Evolutionary conservation across 2,797 vertebrate species (phyloP).

Genomic region (Podarcis siculus): DNA sequence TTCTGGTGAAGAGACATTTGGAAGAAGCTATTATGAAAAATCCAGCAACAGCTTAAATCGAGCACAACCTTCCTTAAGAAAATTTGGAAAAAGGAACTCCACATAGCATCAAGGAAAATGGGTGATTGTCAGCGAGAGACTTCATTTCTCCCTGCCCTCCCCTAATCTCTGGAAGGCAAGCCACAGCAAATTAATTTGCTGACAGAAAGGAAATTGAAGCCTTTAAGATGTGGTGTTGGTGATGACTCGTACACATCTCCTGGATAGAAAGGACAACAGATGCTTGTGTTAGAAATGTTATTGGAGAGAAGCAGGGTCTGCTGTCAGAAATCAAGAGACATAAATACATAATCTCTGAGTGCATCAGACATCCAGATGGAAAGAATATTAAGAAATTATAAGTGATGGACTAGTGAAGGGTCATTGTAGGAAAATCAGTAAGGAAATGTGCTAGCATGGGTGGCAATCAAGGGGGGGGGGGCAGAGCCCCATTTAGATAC

Average conservation of each 20-base stretch:
- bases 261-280: neutral
- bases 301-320: neutral
- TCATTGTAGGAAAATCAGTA: neutral
- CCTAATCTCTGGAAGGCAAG: neutral
- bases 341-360: neutral
- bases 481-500: neutral
- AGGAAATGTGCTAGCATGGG: neutral
- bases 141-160: neutral
- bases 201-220: slow-evolving; percentile 12
- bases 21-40: neutral
- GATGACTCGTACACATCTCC: neutral
- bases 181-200: slow-evolving; percentile 10
- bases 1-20: neutral
- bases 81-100: neutral
- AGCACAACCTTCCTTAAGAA: no score
- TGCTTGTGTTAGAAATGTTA: slow-evolving; percentile 1
- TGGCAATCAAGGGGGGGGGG: fast-evolving
- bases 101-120: slow-evolving; percentile 1
- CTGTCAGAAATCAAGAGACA: slow-evolving; percentile 8
- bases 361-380: slow-evolving; percentile 11
- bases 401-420: neutral
- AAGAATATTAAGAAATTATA: neutral
- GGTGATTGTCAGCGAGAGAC: neutral
- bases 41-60: neutral
- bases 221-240: neutral